Conservation (phyloP, 53 echinoderm and acorn worm species). For the Arbacia lixula region DNA sequence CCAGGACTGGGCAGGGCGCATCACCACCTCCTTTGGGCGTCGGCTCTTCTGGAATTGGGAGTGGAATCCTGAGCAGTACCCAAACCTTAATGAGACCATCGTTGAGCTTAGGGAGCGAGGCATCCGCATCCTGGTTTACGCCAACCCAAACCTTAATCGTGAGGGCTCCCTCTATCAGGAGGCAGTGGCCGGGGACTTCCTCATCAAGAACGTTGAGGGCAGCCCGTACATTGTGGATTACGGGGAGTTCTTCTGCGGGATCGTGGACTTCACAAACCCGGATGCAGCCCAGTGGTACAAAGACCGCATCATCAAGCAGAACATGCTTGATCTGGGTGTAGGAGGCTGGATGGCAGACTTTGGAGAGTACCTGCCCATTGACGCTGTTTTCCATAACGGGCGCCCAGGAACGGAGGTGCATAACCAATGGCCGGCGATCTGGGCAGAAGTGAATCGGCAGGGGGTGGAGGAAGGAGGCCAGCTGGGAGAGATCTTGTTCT, state of each 20-base stretch:
- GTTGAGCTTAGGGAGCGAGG: conserved; percentile 59
- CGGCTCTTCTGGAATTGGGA: conserved; percentile 98
- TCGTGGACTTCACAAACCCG: conserved; percentile 90
- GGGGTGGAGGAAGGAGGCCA: conserved; percentile 85
- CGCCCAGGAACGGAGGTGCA: conserved; percentile 74
- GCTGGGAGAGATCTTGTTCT: conserved; percentile 83
- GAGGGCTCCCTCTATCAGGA: conserved; percentile 80
- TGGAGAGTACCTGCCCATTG: conserved; percentile 94
- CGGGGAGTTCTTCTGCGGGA: conserved; percentile 96
- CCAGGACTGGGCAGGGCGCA: conserved; percentile 96
- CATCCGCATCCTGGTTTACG: conserved; percentile 81
- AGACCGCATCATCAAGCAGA: conserved; percentile 71
- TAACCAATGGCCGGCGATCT: conserved; percentile 91
- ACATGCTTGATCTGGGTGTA: conserved; percentile 90
- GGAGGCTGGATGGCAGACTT: conserved; percentile 99
- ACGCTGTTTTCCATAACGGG: conserved; percentile 82
- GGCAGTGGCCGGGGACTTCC: conserved; percentile 56
- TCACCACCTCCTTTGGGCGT: conserved; percentile 87
- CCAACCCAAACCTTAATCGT: conserved; percentile 87
- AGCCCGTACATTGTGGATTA: conserved; percentile 88
- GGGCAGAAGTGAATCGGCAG: conserved; percentile 90
- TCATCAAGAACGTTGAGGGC: conserved; percentile 78
- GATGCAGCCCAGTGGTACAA: conserved; percentile 90
- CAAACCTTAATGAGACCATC: conserved; percentile 79
- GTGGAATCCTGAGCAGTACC: conserved; percentile 92